Percentiles rank a stretch among this genome's conserved stretches.
phyloP scores from a whole-genome alignment of 1,140 invertebrate species.

The Notospermus geniculatus region DNA sequence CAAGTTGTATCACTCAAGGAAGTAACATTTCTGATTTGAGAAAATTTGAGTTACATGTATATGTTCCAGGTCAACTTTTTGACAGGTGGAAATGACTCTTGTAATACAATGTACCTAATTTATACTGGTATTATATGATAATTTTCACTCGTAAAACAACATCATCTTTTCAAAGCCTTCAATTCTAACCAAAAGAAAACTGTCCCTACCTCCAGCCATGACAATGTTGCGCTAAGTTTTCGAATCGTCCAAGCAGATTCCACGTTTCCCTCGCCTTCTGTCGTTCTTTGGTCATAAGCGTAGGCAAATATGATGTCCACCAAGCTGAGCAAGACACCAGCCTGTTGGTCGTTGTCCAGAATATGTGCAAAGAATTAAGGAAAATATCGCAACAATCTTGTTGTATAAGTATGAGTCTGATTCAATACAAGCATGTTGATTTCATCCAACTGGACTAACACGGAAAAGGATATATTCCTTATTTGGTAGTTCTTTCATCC shows the following conservation, averaged over 20 bases:
- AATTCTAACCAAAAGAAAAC: too few relatives aligned
- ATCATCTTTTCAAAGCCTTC: too few relatives aligned
- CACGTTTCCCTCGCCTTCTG: constrained; percentile 70
- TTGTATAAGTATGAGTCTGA: too few relatives aligned
- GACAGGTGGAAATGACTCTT: too few relatives aligned
- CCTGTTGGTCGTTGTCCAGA: constrained; percentile 64
- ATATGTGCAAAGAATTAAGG: constrained; percentile 46
- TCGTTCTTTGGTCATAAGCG: constrained; percentile 78
- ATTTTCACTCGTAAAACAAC: too few relatives aligned
- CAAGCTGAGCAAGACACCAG: constrained; percentile 65
- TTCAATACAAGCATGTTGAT: too few relatives aligned
- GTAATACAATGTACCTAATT: too few relatives aligned
- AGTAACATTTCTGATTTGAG: too few relatives aligned
- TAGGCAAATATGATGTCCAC: constrained; percentile 83
- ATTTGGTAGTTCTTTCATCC: constrained; percentile 73
- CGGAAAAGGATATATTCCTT: constrained; percentile 64
- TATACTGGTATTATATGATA: too few relatives aligned
- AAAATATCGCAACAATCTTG: background rate
- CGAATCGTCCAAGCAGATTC: constrained; percentile 85
- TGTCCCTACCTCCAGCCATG: constrained; percentile 73
- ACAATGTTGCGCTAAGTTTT: constrained; percentile 77
- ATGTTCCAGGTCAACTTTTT: too few relatives aligned
- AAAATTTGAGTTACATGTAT: too few relatives aligned
- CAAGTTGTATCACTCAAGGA: too few relatives aligned
- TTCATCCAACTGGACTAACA: background rate